phyloP scores from a whole-genome alignment of 2,888 invertebrate genomes.

The Malacosoma neustria region DNA sequence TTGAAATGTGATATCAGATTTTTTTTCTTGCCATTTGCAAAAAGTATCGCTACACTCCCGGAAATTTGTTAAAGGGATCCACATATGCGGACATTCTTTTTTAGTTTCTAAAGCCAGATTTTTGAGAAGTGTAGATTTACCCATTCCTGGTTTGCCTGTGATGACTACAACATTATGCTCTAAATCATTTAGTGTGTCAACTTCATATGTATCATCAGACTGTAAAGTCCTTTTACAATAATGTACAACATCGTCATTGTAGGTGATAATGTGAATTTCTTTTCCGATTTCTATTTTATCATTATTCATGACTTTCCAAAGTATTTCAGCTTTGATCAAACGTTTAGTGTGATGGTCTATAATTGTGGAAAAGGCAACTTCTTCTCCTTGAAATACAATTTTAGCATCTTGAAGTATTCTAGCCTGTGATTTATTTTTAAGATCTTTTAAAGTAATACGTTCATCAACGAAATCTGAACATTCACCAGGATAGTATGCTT shows the following conservation, averaged over 20 bases:
- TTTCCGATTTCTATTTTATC: constrained; percentile 23
- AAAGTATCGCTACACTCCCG: constrained; percentile 19
- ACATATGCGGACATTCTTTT: constrained; percentile 15
- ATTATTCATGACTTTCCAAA: constrained; percentile 21
- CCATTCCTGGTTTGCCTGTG: constrained; percentile 23
- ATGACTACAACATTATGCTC: constrained; percentile 21
- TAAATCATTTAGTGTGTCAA: constrained; percentile 22
- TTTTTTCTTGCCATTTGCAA: constrained; percentile 14
- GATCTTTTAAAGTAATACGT: constrained; percentile 15
- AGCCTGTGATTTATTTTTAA: constrained; percentile 17
- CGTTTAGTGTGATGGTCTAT: constrained; percentile 16
- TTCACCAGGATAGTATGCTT: constrained; percentile 7
- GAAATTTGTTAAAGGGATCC: constrained; percentile 28
- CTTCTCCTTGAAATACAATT: constrained; percentile 24
- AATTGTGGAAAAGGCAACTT: constrained; percentile 15
- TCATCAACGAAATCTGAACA: constrained; percentile 14
- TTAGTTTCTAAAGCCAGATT: constrained; percentile 27
- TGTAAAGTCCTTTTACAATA: constrained; percentile 21
- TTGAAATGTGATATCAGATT: constrained; percentile 5
- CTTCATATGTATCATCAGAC: constrained; percentile 12
- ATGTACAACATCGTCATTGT: constrained; percentile 23
- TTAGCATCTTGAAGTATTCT: constrained; percentile 15
- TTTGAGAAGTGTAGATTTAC: constrained; percentile 26
- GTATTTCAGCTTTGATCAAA: constrained; percentile 18
- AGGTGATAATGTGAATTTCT: constrained; percentile 9